phyloP scores from a whole-genome alignment of 2,113 vertebrate species.

The Lontra canadensis region DNA sequence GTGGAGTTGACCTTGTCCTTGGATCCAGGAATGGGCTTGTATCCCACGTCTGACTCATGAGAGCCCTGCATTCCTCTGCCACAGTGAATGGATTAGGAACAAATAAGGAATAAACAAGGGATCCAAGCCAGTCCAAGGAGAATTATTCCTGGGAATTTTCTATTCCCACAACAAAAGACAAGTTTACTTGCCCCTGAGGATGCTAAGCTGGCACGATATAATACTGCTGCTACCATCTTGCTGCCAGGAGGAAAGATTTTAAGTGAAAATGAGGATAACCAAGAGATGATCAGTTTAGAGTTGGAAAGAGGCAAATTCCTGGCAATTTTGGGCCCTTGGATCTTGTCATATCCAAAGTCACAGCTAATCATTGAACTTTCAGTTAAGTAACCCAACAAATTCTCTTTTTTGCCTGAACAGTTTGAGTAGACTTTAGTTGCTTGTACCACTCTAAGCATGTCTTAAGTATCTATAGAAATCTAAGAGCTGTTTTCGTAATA shows the following conservation, averaged over 20 bases:
- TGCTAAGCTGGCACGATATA: not conserved
- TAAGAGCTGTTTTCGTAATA: conserved; percentile 9
- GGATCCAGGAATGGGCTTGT: not conserved
- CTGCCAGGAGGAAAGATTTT: conserved; percentile 7
- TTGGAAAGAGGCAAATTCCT: conserved; percentile 26
- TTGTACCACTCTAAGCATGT: not conserved
- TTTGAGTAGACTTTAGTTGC: conserved; percentile 13
- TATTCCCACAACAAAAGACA: conserved; percentile 30
- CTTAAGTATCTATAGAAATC: not conserved
- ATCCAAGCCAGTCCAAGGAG: conserved; percentile 9
- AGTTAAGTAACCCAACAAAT: not conserved
- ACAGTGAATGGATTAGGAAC: conserved; percentile 19
- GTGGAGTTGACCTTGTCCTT: not conserved
- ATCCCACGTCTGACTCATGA: not conserved
- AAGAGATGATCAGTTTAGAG: not conserved
- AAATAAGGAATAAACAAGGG: conserved; percentile 17
- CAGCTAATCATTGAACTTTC: not conserved
- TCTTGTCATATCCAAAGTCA: not conserved
- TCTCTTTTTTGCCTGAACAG: not conserved
- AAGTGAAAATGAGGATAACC: conserved; percentile 38
- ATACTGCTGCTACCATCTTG: conserved; percentile 21
- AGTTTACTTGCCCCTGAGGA: not conserved
- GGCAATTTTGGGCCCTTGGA: not conserved
- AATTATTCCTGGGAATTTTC: conserved; percentile 32
- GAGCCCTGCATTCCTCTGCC: conserved; percentile 16